Evolutionary conservation across 2,888 invertebrate genomes (phyloP).

Genomic region (Spisula subtruncata): DNA sequence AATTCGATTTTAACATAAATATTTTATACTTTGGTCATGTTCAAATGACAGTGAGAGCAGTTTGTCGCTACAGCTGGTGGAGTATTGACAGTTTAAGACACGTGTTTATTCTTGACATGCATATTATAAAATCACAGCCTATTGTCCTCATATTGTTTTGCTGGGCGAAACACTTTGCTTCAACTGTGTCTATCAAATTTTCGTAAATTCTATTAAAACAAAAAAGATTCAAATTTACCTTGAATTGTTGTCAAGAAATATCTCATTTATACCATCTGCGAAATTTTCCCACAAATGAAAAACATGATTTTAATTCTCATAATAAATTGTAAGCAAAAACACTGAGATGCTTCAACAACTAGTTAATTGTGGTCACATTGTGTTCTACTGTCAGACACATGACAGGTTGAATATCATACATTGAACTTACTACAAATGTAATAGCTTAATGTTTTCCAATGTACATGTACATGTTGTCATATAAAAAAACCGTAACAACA

Average conservation of each 20-base stretch:
- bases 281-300: conserved; percentile 5
- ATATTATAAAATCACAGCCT: background rate
- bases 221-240: too few relatives aligned
- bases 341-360: background rate
- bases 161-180: background rate
- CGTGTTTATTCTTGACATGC: background rate
- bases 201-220: too few relatives aligned
- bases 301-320: background rate
- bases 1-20: too few relatives aligned
- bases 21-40: background rate
- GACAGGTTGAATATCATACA: background rate
- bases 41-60: background rate
- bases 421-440: too few relatives aligned
- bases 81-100: background rate
- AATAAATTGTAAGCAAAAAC: conserved; percentile 4
- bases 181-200: too few relatives aligned
- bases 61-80: background rate
- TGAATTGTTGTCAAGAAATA: too few relatives aligned
- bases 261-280: background rate
- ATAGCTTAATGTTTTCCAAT: too few relatives aligned
- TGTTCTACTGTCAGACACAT: background rate
- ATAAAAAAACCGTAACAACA: too few relatives aligned
- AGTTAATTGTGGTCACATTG: background rate
- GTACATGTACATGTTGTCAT: too few relatives aligned
- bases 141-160: background rate